Evolutionary conservation across 2,888 invertebrate genomes (phyloP), one percentile per base, ranked within the genome.

Genomic region (Imbricaverruca yamaguchii): DNA sequence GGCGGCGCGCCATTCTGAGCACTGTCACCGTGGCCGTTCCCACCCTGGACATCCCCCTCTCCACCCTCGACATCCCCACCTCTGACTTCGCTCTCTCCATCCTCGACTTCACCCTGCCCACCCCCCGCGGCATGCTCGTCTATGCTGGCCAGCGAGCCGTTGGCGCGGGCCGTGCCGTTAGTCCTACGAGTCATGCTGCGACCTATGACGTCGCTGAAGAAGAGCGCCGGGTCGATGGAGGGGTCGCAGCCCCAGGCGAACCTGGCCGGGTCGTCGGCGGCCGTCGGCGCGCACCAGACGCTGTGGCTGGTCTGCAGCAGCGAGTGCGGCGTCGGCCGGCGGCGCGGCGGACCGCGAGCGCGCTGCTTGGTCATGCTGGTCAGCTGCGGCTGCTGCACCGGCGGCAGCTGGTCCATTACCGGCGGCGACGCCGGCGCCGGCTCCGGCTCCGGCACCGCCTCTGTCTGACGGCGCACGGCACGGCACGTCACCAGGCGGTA

Each of bases 181-280:
- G 74, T 21, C 39, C 74, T 8, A 11, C 18, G 15, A 4, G 69
- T 10, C 74, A 74, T 39, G 74, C 74, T 74, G 74, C 74, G 74
- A 18, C 53, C 74, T 13, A 74, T 10, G 53, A 74, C 74, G 53
- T 74, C 74, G 53, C 74, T 74, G 53, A 74, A 74, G 74, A 74
- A 74, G 74, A 74, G 74, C 15, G 74, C 74, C 53, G 74, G 74
- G 74, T 74, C 74, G 74, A 74, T 74, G 74, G 74, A 53, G 53
- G 74, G 74, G 74, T 74, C 74, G 53, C 74, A 9, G 74, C 74
- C 74, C 74, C 74, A 74, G 74, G 74, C 74, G 74, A 74, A 74
- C 53, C 74, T 74, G 74, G 74, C 18, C 18, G 74, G 53, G 74
- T 74, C 74, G 9, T 25, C 39, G 18, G 53, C 74, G 15, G 21